Evolutionary conservation across 2,113 vertebrate species (phyloP), one percentile per base, ranked within the genome.

Genomic region (Cyanoramphus novaezelandiae): DNA sequence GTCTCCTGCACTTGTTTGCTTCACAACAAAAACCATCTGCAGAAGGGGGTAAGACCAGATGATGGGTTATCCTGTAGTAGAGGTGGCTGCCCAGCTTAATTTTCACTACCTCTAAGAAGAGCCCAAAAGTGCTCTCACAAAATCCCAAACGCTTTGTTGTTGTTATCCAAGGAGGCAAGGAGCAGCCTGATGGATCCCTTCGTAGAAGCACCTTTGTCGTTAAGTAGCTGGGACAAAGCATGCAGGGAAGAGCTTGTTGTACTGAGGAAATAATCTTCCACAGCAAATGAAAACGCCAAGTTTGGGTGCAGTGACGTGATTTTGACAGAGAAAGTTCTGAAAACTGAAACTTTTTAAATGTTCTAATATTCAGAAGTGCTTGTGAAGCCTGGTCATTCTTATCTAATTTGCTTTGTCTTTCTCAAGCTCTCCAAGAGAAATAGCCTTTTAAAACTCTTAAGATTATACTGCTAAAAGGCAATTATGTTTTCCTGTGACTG

Each of bases 201-300:
- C 23, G 29, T 0, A 3, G 60, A 65, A 55, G 20, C 14, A 8
- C 3, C 0, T 53, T 68, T 33, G 46, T 25, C 1, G 3, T 50
- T 84, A n/a, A 20, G 4, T 24, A 25, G 33, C 33, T 35, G 59
- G 33, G 79, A 46, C 31, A 49, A 90, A 72, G n/a, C 49, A 52
- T 0, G 5, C 6, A 19, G 57, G 64, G 29, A 79, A 84, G 50
- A 17, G n/a, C 19, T 75, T 29, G 33, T 41, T 2, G 0, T 44
- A 29, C 9, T 18, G 21, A 72, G 46, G 59, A 63, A 37, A 74
- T 7, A 2, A 49, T 50, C 39, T 79, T 35, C 55, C 24, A 47
- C 12, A 23, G 23, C 49, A 70, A 46, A 27, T 44, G 21, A 76
- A 90, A 93, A 88, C 23, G 11, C 24, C 6, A 5, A 21, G 6